Evolutionary conservation across 2,113 vertebrate genomes (phyloP).

Genomic region (Lycocorax pyrrhopterus): DNA sequence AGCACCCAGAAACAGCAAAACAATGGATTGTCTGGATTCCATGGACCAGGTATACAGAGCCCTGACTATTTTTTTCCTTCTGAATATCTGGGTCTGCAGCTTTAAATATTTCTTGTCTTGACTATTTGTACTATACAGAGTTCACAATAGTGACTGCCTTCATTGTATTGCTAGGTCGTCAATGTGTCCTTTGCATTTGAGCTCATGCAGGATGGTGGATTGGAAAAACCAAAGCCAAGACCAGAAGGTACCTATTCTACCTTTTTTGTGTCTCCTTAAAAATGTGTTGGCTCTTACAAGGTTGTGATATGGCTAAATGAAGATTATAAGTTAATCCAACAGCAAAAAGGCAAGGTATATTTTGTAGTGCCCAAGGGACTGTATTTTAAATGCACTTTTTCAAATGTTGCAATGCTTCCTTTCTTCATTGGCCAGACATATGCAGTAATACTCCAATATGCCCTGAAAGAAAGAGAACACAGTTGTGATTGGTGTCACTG

Average conservation of each 20-base stretch:
- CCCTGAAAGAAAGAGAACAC: background rate
- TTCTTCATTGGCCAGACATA: background rate
- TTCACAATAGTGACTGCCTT: background rate
- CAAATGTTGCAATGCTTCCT: background rate
- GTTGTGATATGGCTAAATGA: background rate
- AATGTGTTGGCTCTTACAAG: background rate
- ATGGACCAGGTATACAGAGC: background rate
- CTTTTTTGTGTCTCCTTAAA: background rate
- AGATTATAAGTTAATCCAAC: background rate
- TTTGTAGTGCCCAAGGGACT: background rate
- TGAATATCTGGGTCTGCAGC: background rate
- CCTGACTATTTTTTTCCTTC: background rate
- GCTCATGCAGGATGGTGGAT: constrained; percentile 95
- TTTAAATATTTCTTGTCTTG: background rate
- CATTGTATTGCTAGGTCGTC: constrained; percentile 79
- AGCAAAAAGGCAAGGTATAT: background rate
- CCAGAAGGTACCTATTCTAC: constrained; percentile 83
- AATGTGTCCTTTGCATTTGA: constrained; percentile 96
- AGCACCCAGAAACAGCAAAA: background rate
- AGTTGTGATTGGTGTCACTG: background rate
- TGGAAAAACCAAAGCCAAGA: constrained; percentile 94
- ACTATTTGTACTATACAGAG: background rate
- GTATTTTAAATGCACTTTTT: background rate
- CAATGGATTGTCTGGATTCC: background rate
- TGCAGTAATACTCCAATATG: background rate